Conservation (phyloP, 1,140 invertebrate genomes). For the Drosophila sp. region DNA sequence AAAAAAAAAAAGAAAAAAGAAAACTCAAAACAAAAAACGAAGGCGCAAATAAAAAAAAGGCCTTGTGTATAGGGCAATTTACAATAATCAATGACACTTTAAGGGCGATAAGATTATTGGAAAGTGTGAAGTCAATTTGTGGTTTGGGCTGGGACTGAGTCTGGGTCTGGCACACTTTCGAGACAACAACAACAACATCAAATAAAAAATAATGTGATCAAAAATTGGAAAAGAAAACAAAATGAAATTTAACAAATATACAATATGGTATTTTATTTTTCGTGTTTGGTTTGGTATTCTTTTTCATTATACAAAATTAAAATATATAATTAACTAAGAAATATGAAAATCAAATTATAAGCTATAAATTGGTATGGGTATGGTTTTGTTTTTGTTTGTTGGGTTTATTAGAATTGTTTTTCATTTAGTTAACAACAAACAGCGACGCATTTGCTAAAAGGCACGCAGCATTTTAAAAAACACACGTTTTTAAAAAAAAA, state of each 20-base stretch:
- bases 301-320: slow-evolving; percentile 55
- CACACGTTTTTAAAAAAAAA: slow-evolving; percentile 79
- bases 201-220: slow-evolving; percentile 1
- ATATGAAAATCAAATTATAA: slow-evolving; percentile 59
- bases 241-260: slow-evolving; percentile 59
- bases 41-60: slow-evolving; percentile 26
- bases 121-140: slow-evolving; percentile 20
- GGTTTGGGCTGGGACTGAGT: slow-evolving; percentile 21
- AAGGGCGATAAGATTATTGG: slow-evolving; percentile 56
- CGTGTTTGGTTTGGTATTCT: slow-evolving; percentile 32
- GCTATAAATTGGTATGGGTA: slow-evolving; percentile 33
- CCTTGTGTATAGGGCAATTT: slow-evolving; percentile 47
- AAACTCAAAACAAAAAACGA: slow-evolving; percentile 1
- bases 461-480: slow-evolving; percentile 82
- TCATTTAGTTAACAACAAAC: slow-evolving; percentile 22
- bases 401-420: slow-evolving; percentile 12
- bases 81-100: slow-evolving; percentile 55
- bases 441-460: slow-evolving; percentile 75
- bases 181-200: not conserved
- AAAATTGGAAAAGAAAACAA: slow-evolving; percentile 25
- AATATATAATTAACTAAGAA: slow-evolving; percentile 59
- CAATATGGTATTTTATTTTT: slow-evolving; percentile 47
- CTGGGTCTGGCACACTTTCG: slow-evolving; percentile 54
- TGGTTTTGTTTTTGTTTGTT: slow-evolving; percentile 20
- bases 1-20: slow-evolving; percentile 13